A percentile compares a stretch with the other conserved stretches of the same genome.
Conservation (phyloP, 2,797 vertebrate genomes). For the Pseudotriccus pelzelni region DNA sequence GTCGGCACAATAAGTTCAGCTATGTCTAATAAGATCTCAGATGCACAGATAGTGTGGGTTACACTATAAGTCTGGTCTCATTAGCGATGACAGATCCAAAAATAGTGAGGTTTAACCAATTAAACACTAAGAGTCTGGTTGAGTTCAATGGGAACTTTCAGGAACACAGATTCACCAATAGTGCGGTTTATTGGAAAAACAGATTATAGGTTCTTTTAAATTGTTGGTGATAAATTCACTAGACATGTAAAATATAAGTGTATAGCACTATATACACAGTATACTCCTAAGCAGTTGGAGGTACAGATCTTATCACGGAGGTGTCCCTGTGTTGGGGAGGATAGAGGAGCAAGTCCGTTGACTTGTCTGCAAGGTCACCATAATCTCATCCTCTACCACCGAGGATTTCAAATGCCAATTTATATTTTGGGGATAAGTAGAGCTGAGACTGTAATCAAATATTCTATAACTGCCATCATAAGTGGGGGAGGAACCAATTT, state of each 20-base stretch:
- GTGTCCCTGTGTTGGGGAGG: neutral
- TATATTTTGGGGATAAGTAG: neutral
- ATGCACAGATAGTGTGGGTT: neutral
- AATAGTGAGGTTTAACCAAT: neutral
- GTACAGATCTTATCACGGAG: neutral
- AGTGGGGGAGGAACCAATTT: neutral
- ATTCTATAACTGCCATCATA: neutral
- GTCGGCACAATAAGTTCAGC: neutral
- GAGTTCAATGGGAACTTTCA: neutral
- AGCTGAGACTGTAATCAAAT: neutral
- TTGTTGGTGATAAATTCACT: neutral
- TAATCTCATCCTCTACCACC: accelerated
- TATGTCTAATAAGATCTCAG: neutral
- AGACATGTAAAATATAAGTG: neutral
- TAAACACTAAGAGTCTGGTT: neutral
- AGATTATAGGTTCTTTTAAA: neutral
- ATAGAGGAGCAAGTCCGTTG: accelerated
- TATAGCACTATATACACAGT: neutral
- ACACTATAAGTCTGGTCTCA: neutral
- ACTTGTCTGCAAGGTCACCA: neutral
- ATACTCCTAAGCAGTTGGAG: neutral
- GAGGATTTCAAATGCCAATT: neutral
- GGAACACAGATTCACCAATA: neutral
- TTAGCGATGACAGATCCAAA: neutral
- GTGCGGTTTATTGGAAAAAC: neutral